Evolutionary conservation across 2,113 vertebrate species (phyloP).

Genomic region (Silurus asotus): DNA sequence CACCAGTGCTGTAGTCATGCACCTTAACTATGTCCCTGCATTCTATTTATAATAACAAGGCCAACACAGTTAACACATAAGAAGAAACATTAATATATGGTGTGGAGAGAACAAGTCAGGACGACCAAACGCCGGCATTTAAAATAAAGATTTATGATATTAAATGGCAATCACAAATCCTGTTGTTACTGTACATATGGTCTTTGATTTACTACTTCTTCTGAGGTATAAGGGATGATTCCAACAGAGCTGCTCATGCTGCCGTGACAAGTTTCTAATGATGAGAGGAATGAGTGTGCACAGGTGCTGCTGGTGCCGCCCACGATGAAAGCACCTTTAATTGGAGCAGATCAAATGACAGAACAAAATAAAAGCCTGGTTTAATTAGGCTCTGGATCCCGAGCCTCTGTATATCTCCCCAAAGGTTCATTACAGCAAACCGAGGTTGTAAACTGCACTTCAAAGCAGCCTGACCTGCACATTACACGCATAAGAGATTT

Average conservation of each 20-base stretch:
- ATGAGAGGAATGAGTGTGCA: slow-evolving; percentile 37
- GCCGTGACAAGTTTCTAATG: slow-evolving; percentile 33
- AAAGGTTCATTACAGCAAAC: slow-evolving; percentile 46
- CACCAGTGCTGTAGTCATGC: neutral
- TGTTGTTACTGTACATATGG: neutral
- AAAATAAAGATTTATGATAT: neutral
- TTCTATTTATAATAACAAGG: neutral
- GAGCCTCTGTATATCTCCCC: slow-evolving; percentile 26
- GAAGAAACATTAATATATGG: neutral
- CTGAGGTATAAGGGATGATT: slow-evolving; percentile 11
- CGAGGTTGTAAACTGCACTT: slow-evolving; percentile 41
- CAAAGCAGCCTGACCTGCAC: slow-evolving; percentile 37
- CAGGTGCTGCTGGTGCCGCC: slow-evolving; percentile 38
- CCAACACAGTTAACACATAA: neutral
- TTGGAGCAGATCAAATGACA: slow-evolving; percentile 54
- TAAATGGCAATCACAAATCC: neutral
- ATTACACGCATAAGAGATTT: slow-evolving; percentile 41
- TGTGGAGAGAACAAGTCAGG: neutral
- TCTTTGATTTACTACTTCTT: neutral
- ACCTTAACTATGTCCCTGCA: neutral
- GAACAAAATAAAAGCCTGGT: slow-evolving; percentile 51
- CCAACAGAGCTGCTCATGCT: slow-evolving; percentile 17
- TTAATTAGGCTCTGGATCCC: slow-evolving; percentile 47
- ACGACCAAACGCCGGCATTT: neutral
- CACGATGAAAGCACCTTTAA: slow-evolving; percentile 48